phyloP scores from a whole-genome alignment of 2,888 invertebrate genomes.

The Drosophila emarginata region DNA sequence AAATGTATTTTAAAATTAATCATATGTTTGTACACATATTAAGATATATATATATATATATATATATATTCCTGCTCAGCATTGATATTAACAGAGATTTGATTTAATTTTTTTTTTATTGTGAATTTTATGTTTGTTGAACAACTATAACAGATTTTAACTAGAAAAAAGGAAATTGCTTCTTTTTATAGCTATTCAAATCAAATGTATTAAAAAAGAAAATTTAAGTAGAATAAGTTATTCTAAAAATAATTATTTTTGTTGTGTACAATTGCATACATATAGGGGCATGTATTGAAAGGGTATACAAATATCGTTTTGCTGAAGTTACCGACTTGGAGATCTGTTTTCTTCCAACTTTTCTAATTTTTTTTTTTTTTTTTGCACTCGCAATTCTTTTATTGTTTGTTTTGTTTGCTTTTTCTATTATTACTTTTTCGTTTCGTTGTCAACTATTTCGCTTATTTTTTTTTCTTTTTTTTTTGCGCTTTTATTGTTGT shows the following conservation, averaged over 20 bases:
- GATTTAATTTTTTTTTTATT: no score
- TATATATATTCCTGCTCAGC: no score
- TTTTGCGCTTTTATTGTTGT: constrained; percentile 36
- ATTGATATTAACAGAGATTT: neutral
- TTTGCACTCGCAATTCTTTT: constrained; percentile 53
- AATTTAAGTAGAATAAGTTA: no score
- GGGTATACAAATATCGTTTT: neutral
- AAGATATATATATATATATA: no score
- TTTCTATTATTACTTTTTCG: constrained; percentile 32
- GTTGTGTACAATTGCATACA: neutral
- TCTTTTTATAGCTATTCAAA: no score
- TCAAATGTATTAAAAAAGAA: no score
- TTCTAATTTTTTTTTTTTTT: constrained; percentile 33
- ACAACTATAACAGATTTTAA: no score
- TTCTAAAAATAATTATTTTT: no score
- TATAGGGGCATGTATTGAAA: neutral
- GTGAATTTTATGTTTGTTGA: no score
- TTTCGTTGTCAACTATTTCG: constrained; percentile 71
- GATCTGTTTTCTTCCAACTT: constrained; percentile 35
- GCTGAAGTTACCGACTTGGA: neutral
- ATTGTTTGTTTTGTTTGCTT: constrained; percentile 52
- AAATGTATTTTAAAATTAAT: neutral
- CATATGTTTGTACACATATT: neutral
- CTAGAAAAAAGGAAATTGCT: no score
- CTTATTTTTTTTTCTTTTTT: constrained; percentile 55